Evolutionary conservation across 1,140 invertebrate species (phyloP).

Genomic region (Neodiprion virginianus): DNA sequence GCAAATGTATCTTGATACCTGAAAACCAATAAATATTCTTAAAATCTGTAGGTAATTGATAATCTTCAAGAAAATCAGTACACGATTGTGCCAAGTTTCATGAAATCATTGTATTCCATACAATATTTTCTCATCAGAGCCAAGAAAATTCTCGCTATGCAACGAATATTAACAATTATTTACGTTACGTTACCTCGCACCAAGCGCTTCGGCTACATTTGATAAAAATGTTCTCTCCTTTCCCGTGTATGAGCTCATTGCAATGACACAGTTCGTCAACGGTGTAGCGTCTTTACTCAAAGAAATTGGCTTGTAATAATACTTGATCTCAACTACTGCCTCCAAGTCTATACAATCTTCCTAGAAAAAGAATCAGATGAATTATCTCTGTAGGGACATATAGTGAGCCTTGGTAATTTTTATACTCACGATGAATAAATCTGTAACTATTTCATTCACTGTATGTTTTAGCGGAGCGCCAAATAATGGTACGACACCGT

Average conservation of each 20-base stretch:
- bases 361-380: conserved; percentile 40
- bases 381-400: conserved; percentile 26
- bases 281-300: conserved; percentile 61
- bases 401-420: conserved; percentile 14
- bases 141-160: too few relatives aligned
- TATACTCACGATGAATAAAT: conserved; percentile 63
- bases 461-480: conserved; percentile 48
- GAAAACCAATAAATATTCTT: conserved; percentile 21
- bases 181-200: conserved; percentile 66
- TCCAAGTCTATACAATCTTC: conserved; percentile 69
- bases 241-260: conserved; percentile 77
- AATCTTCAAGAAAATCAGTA: conserved; percentile 16
- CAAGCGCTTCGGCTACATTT: conserved; percentile 71
- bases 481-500: conserved; percentile 63
- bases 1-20: conserved; percentile 70
- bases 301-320: conserved; percentile 70
- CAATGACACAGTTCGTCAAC: conserved; percentile 75
- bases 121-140: too few relatives aligned
- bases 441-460: conserved; percentile 64
- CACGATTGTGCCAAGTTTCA: background rate
- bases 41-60: background rate
- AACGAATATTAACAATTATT: too few relatives aligned
- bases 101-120: too few relatives aligned
- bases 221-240: conserved; percentile 76
- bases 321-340: conserved; percentile 64